Evolutionary conservation across 2,888 invertebrate species (phyloP), one percentile per base, ranked within the genome.

Genomic region (Tetranychus truncatus): DNA sequence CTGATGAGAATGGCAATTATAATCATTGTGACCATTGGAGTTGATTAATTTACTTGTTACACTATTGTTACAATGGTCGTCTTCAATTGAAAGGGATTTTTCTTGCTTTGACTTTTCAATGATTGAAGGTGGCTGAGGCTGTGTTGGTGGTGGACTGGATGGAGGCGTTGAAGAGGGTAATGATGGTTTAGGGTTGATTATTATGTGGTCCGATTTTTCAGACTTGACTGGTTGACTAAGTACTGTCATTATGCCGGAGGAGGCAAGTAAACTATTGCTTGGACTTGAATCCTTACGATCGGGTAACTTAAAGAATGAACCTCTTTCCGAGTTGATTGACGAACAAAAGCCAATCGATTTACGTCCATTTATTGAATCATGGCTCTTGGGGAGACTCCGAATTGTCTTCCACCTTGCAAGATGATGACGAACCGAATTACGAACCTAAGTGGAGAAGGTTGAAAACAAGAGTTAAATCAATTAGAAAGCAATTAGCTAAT

Each of bases 371-470:
- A 24, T 69, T 18, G 69, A 24, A 69, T 69, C 34, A 8, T 24
- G 11, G 20, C 34, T 69, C 20, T 69, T 69, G 20, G n/a, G 69
- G 11, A 69, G 34, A 6, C 78, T 77, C 15, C 79, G 77, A n/a
- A 75, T 73, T 1, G 78, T 87, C 81, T 87, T 87, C 91, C 92
- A 92, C 77, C 89, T 86, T 78, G 88, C 88, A 80, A 91, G 87
- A 81, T 91, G 91, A 83, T 92, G 91, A 46, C 89, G 86, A 78
- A 93, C 85, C 0, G 92, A 89, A 82, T 91, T 91, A 73, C 91
- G 89, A 8, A 79, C 79, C 78, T 78, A 69, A 11, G 34, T 5
- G 8, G 20, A 5, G 11, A 20, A 24, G 9, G 20, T 20, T 20
- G 11, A 20, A 11, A 69, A 69, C 11, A 69, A 69, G 5, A 69